Percentiles rank a stretch among this genome's conserved stretches.
These are phyloP conservation scores for Tympanuchus pallidicinctus DNA, from an alignment of 2,113 vertebrate species.

Conservation along the genomic window DNA sequence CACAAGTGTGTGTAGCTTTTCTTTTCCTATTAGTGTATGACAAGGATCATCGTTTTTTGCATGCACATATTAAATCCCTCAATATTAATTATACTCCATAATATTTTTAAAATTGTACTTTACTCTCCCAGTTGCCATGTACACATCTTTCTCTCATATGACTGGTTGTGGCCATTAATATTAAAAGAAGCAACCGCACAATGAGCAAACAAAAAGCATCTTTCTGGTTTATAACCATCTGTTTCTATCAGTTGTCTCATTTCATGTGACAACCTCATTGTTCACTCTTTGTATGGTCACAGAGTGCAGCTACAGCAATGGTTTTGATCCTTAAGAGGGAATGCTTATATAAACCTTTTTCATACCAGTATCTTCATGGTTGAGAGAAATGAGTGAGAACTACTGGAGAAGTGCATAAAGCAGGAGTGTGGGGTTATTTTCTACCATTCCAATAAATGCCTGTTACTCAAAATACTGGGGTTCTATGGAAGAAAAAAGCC, in stretches of 20 bases:
- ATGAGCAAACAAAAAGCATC: background rate
- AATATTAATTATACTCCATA: background rate
- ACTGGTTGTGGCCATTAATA: background rate
- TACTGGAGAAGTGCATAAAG: background rate
- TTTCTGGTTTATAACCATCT: background rate
- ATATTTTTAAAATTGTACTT: background rate
- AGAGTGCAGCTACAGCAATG: background rate
- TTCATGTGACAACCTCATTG: background rate
- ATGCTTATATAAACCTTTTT: background rate
- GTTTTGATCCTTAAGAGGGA: background rate
- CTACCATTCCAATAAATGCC: background rate
- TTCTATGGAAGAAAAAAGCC: background rate
- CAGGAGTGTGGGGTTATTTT: slow-evolving; percentile 20
- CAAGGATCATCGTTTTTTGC: background rate
- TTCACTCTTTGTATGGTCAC: background rate
- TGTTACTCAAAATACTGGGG: background rate
- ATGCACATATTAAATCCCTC: background rate
- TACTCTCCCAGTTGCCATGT: background rate
- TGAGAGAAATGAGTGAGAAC: slow-evolving; percentile 18
- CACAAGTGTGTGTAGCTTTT: background rate
- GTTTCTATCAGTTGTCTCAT: background rate
- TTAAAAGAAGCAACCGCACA: background rate
- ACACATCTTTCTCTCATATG: background rate
- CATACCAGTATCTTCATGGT: background rate
- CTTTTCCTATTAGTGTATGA: background rate